Evolutionary conservation across 2,797 vertebrate species (phyloP), one percentile per base, ranked within the genome.

Genomic region (Hyperoplus immaculatus): DNA sequence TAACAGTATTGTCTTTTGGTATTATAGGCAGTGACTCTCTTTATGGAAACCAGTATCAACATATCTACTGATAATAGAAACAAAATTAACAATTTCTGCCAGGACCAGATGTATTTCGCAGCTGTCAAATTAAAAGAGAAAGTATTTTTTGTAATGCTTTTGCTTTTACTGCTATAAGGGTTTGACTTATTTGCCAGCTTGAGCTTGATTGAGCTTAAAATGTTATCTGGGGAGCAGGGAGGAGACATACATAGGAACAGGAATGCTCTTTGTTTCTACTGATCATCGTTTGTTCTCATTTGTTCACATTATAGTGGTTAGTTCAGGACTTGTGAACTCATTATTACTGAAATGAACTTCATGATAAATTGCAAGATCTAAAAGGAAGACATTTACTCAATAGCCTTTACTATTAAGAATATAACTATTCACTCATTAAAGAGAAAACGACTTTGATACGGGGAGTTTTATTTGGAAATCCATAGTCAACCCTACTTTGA

Each of bases 381-480:
- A 63, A 63, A 6, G 1, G 6, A 38, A 16, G 7, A 18, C 0
- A 51, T 45, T 69, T 45, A 45, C 12, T 57, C 38, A 18, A 49
- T n/a, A 15, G 46, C 14, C 4, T n/a, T 15, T 45, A 45, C 43
- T 45, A 45, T 11, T 45, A 7, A 7, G 43, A 45, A 45, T 4
- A 10, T 7, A 15, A 59, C 43, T 38, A 18, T 67, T 64, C 38
- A 49, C 18, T 15, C 14, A 53, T 38, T n/a, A 15, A 77, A 49
- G 12, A 47, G 39, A 38, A 60, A 56, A 21, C n/a, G 21, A 39
- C n/a, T 64, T 50, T 63, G 16, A 46, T 45, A 50, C 8, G 39
- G 14, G 36, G 47, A 54, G 63, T 59, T 59, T 71, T 58, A 54
- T 77, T 82, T 72, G n/a, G 7, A 66, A 67, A 42, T 63, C 13